A percentile compares a stretch with the other conserved stretches of the same genome.
phyloP scores from a whole-genome alignment of 1,140 invertebrate species.

The Drosophila miranda region DNA sequence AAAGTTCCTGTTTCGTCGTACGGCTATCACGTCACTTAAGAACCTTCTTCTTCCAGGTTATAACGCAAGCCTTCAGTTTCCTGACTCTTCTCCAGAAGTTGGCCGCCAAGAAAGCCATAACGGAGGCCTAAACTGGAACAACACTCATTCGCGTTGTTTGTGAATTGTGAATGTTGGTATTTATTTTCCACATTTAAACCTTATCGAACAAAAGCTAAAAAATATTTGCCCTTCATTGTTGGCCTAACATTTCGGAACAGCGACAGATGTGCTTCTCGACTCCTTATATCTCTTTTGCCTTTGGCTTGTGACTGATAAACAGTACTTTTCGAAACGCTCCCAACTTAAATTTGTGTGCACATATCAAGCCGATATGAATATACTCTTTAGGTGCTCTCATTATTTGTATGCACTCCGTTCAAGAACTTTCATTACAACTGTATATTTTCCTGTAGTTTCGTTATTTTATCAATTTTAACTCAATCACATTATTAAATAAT shows the following conservation, averaged over 20 bases:
- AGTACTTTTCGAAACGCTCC: constrained; percentile 1
- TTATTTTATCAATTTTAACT: too few relatives aligned
- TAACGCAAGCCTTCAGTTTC: constrained; percentile 78
- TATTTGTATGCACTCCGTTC: too few relatives aligned
- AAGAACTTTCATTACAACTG: neutral
- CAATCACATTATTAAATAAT: too few relatives aligned
- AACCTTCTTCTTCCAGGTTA: constrained; percentile 46
- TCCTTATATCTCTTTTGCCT: constrained; percentile 30
- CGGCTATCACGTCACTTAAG: neutral
- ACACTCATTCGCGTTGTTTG: constrained; percentile 24
- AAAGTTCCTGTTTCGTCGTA: neutral
- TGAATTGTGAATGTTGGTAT: constrained; percentile 38
- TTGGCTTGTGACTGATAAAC: constrained; percentile 62
- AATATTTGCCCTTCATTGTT: constrained; percentile 67
- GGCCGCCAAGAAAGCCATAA: constrained; percentile 86
- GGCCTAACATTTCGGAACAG: constrained; percentile 44
- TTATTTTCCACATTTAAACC: constrained; percentile 73
- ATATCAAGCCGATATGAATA: constrained; percentile 15
- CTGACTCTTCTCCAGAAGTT: constrained; percentile 83
- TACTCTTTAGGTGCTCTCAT: constrained; percentile 19
- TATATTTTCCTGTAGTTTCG: too few relatives aligned
- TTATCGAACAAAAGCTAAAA: constrained; percentile 63
- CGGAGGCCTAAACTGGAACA: constrained; percentile 74
- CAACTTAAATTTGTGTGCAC: constrained; percentile 14
- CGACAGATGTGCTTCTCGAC: constrained; percentile 1